Evolutionary conservation across 2,113 vertebrate species (phyloP), one percentile per base, ranked within the genome.

Genomic region (Epinephelus lanceolatus): DNA sequence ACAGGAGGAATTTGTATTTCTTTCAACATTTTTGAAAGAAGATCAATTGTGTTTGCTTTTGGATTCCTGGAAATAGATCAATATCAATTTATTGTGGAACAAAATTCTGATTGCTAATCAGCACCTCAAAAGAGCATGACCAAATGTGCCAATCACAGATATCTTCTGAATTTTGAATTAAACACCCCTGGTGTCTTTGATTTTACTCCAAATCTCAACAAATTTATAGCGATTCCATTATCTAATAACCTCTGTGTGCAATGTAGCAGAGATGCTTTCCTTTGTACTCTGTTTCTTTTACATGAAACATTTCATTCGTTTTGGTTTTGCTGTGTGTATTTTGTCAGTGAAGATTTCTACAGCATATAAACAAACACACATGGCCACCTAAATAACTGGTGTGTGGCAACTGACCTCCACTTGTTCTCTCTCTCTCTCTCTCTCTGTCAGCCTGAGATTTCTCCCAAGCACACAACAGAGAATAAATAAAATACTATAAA

Each of bases 41-140:
- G 17, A 79, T 81, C 74, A 78, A 78, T 87, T 56, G 60, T 61
- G 57, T 77, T 73, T 81, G 66, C 42, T 71, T 75, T 71, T 61
- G 49, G 65, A 65, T 65, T 53, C 78, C 71, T 76, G 75, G 66
- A 79, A 76, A 69, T 13, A 61, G 51, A 84, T 88, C 84, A 82
- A 80, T 86, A 68, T 18, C 21, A 61, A 63, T 84, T 78, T 76
- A 71, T 55, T 45, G 33, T 81, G 30, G 23, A 68, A 65, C 47
- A 68, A 79, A 81, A 60, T 42, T 66, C 3, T 62, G 73, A 86
- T 71, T 85, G 59, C 63, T 80, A 63, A 72, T 85, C 79, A 74
- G 57, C 27, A 45, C 25, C 63, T 80, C 27, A 76, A 75, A 80
- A 57, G 55, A 83, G 82, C 70, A 49, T 52, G 9, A 69, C 65